Evolutionary conservation across 2,113 vertebrate species (phyloP).

Genomic region (Apteryx owenii): DNA sequence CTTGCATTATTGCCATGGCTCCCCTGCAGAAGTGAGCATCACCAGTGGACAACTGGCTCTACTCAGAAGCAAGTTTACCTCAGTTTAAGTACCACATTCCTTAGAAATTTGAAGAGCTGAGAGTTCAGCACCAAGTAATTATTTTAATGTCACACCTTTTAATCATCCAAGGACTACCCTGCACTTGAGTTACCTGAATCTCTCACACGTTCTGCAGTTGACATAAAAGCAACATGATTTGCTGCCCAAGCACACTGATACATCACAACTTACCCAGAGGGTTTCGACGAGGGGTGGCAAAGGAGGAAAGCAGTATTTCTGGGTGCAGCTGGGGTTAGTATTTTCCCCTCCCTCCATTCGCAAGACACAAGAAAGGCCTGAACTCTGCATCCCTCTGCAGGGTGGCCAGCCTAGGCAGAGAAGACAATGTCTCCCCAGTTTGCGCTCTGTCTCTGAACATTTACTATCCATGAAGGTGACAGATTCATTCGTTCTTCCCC

Average conservation of each 20-base stretch:
- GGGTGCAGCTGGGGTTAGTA: not conserved
- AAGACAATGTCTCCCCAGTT: not conserved
- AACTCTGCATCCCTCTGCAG: not conserved
- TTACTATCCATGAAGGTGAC: not conserved
- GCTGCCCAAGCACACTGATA: not conserved
- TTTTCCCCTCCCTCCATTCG: not conserved
- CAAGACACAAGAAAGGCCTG: not conserved
- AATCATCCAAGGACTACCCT: not conserved
- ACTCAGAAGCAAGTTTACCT: not conserved
- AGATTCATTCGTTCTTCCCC: not conserved
- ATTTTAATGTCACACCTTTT: not conserved
- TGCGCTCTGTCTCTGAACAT: not conserved
- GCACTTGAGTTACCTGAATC: not conserved
- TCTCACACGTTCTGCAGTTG: not conserved
- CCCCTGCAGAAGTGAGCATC: fast-evolving
- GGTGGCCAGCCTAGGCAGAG: not conserved
- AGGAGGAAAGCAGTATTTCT: not conserved
- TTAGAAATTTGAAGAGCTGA: not conserved
- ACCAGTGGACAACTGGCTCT: not conserved
- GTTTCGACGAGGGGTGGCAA: not conserved
- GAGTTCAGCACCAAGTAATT: not conserved
- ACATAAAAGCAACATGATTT: not conserved
- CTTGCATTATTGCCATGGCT: not conserved
- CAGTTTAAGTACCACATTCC: not conserved
- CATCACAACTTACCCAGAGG: not conserved